Evolutionary conservation across 2,113 vertebrate genomes (phyloP).

Genomic region (Scartelaos histophorus): DNA sequence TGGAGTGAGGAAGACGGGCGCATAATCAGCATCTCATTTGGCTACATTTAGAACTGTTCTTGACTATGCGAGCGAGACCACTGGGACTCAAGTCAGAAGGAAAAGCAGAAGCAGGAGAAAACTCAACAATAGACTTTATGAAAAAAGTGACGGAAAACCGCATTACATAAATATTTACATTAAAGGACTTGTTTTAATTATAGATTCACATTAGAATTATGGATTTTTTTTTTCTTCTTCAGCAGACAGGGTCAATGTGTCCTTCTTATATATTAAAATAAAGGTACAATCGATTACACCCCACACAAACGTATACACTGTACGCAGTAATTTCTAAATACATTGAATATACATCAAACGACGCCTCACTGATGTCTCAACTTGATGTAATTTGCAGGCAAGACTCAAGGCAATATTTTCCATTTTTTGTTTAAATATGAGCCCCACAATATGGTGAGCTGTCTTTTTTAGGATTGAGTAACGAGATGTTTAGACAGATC

Average conservation of each 20-base stretch:
- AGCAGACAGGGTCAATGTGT: background rate
- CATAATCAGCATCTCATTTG: slow-evolving; percentile 41
- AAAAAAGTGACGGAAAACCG: background rate
- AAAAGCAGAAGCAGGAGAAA: background rate
- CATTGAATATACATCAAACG: background rate
- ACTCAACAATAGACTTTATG: slow-evolving; percentile 2
- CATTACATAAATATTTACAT: background rate
- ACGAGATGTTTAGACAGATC: too few species aligned
- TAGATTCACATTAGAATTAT: slow-evolving; percentile 1
- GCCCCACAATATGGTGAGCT: too few species aligned
- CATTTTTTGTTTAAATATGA: too few species aligned
- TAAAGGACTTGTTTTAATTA: background rate
- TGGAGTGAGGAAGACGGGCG: background rate
- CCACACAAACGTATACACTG: background rate
- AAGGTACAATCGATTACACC: background rate
- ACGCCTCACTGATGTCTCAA: background rate
- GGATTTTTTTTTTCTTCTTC: background rate
- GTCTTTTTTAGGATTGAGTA: too few species aligned
- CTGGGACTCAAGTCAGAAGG: background rate
- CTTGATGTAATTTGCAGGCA: too few species aligned
- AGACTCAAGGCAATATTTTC: too few species aligned
- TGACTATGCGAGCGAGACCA: background rate
- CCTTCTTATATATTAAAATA: background rate
- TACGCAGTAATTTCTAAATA: background rate
- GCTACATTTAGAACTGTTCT: background rate